Evolutionary conservation across 2,113 vertebrate species (phyloP).

Genomic region (Conger conger): DNA sequence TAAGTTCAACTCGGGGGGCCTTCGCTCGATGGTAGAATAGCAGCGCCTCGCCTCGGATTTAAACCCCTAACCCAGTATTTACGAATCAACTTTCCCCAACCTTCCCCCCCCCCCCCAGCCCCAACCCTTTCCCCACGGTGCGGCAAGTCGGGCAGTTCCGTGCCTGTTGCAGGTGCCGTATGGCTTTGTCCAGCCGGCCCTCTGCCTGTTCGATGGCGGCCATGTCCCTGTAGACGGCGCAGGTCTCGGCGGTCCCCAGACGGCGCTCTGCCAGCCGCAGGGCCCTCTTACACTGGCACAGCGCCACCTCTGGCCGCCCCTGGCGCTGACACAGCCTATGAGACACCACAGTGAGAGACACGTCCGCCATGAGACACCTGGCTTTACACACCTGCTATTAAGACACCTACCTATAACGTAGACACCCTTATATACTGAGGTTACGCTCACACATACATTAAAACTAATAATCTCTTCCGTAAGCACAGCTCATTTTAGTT

Average conservation of each 20-base stretch:
- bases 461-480: no score
- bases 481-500: no score
- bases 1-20: not conserved
- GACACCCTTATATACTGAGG: no score
- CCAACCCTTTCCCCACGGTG: no score
- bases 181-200: constrained; percentile 50
- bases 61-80: not conserved
- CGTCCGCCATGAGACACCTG: constrained; percentile 52
- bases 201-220: constrained; percentile 62
- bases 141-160: not conserved
- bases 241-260: constrained; percentile 42
- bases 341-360: constrained; percentile 55
- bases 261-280: constrained; percentile 48
- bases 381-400: constrained; percentile 41
- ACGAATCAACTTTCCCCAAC: not conserved
- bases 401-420: not conserved
- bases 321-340: constrained; percentile 56
- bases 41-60: not conserved
- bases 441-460: no score
- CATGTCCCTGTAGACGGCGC: constrained; percentile 64
- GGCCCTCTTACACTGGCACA: constrained; percentile 57
- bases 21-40: not conserved
- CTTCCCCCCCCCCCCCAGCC: not conserved
- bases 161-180: constrained; percentile 65
- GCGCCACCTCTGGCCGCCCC: constrained; percentile 45